phyloP scores from a whole-genome alignment of 2,797 vertebrate genomes.

The Sarcophilus harrisii region DNA sequence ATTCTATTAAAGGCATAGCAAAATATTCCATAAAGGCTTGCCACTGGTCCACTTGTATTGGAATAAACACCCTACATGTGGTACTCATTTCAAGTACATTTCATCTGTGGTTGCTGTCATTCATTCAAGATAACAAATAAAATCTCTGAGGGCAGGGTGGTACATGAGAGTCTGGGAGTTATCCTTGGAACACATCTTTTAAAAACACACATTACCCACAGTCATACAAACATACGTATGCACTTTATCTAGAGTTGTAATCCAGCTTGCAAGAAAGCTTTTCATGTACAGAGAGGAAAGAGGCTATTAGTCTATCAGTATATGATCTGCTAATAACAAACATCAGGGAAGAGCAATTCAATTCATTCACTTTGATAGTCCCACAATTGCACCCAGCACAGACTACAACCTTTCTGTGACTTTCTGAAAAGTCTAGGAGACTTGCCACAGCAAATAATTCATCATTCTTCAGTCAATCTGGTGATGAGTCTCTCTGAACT shows the following conservation, averaged over 20 bases:
- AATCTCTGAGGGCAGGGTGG: conserved; percentile 80
- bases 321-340: conserved; percentile 86
- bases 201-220: conserved; percentile 59
- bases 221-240: not conserved
- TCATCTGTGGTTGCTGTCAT: conserved; percentile 83
- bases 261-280: conserved; percentile 85
- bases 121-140: conserved; percentile 84
- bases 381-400: not conserved
- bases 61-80: conserved; percentile 84
- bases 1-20: conserved; percentile 77
- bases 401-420: not conserved
- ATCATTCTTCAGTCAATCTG: not conserved
- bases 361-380: conserved; percentile 83
- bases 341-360: conserved; percentile 84
- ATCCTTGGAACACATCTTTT: conserved; percentile 82
- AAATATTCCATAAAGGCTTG: conserved; percentile 63
- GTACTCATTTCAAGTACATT: conserved; percentile 85
- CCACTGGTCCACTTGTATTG: conserved; percentile 76
- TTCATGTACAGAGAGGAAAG: conserved; percentile 83
- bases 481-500: not conserved
- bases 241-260: conserved; percentile 84
- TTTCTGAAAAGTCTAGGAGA: not conserved
- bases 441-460: not conserved
- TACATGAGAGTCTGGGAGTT: conserved; percentile 83
- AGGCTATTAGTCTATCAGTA: conserved; percentile 83